These are phyloP conservation scores for Nycticorax nycticorax DNA, from an alignment of 2,113 vertebrate species.

Conservation along the genomic window DNA sequence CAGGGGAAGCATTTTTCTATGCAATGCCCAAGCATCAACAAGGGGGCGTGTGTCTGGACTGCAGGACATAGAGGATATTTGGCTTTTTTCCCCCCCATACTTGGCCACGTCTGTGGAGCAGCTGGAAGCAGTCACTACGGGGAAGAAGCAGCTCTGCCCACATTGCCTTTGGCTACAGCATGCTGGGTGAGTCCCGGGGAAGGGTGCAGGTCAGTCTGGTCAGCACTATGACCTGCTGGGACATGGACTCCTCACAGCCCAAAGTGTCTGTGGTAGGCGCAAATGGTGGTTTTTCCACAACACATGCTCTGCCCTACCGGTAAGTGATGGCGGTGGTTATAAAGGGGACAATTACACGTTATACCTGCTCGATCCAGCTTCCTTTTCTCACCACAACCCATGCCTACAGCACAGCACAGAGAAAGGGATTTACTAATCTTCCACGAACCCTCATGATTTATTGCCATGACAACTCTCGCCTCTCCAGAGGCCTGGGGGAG, in stretches of 20 bases:
- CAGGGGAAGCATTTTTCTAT: neutral
- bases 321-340: neutral
- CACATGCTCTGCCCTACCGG: neutral
- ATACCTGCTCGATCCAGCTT: neutral
- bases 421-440: conserved; percentile 4
- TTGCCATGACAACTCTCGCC: conserved; percentile 59
- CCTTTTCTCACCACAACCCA: neutral
- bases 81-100: neutral
- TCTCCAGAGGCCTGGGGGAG: conserved; percentile 1
- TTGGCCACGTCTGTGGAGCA: neutral
- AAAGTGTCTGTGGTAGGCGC: neutral
- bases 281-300: neutral
- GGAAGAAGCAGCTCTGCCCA: neutral
- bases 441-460: conserved; percentile 36
- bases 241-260: neutral
- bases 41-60: neutral
- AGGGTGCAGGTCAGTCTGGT: neutral
- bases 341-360: neutral
- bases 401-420: neutral
- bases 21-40: neutral
- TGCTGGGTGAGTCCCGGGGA: fast-evolving
- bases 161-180: neutral
- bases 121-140: neutral
- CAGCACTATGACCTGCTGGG: neutral
- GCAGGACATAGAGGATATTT: neutral